Evolutionary conservation across 1,140 invertebrate genomes (phyloP), one percentile per base, ranked within the genome.

Genomic region (Pseudomyrmex sp.): DNA sequence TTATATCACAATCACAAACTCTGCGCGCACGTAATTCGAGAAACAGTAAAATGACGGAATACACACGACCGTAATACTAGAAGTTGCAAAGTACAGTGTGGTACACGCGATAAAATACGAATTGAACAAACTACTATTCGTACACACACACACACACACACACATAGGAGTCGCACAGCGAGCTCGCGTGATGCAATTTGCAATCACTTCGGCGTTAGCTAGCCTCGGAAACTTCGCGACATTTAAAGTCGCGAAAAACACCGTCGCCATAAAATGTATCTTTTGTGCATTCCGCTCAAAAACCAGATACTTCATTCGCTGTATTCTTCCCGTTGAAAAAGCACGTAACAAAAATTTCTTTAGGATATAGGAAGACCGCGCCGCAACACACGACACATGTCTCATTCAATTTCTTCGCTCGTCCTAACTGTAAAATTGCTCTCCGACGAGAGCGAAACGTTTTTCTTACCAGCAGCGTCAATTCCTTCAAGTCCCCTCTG

Each of bases 61-160:
- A 70, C 48, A 20, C n/a, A 26, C n/a, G 26, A 20, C n/a, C 44
- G 54, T 80, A 70, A 80, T 80, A 80, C 46, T 10, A 8, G 72
- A 80, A 80, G 76, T 72, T 72, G 46, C 50, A 61, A 80, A 80
- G 44, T 72, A 61, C 54, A 10, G 59, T 2, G 74, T 2, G 74
- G 69, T 72, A 26, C 18, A 56, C 23, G 80, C 52, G 77, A 88
- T 82, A 84, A 88, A 80, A 79, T 69, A 50, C 44, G 54, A 68
- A 80, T 80, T 80, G 76, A 12, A 80, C 76, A 50, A 80, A 72
- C 66, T 72, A 61, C 35, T 35, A 7, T 35, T 70, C 65, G 20
- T 70, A 44, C 15, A 59, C 26, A 26, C 23, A 26, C 23, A 44
- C 46, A 35, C 12, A 59, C 35, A 35, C 35, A 35, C 5, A 44